Base-by-base conservation (phyloP, 2,797 vertebrate genomes). In the Limosa lapponica region DNA sequence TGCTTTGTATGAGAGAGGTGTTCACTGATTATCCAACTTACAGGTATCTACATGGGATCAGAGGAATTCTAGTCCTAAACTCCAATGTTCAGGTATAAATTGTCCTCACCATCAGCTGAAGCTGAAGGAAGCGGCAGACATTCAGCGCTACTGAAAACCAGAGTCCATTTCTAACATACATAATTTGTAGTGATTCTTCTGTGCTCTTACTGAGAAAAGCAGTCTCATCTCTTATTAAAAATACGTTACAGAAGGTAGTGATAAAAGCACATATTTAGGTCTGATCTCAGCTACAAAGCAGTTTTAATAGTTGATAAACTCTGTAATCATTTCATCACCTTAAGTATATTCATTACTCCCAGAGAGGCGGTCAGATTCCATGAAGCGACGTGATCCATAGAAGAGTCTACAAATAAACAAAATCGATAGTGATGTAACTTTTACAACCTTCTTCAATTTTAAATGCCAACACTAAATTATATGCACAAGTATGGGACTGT, bases 41-140 rank as follows among this genome's bases (percentile, higher is more conserved):
- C 3, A 78, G 28, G 12, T 55, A 41, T 39, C 36, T 58, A 22
- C 15, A 51, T 30, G 17, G 15, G 2, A 62, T 61, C 0, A 0
- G 32, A 66, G 19, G 43, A 87, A 43, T n/a, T 65, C 18, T 65
- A 36, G 30, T 62, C 32, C 64, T 74, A 71, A 82, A 86, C 19
- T 5, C 8, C 24, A 28, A 1, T 54, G 8, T 74, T 86, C 2
- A 43, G 22, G 32, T 11, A 8, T 36, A 36, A 46, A 59, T 36
- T 15, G 20, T 57, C n/a, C n/a, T 80, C 13, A 34, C 8, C 12
- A 30, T 34, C 59, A 88, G 10, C 13, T 65, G 46, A 73, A 82
- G 30, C 2, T 74, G 36, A 55, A 5, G 36, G 48, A 59, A 89
- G 24, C 2, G 73, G 39, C 19, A 78, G 57, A 59, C 3, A 32